These are phyloP conservation scores for Cataglyphis rosenhaueri DNA, from an alignment of 2,888 invertebrate species.

Conservation along the genomic window DNA sequence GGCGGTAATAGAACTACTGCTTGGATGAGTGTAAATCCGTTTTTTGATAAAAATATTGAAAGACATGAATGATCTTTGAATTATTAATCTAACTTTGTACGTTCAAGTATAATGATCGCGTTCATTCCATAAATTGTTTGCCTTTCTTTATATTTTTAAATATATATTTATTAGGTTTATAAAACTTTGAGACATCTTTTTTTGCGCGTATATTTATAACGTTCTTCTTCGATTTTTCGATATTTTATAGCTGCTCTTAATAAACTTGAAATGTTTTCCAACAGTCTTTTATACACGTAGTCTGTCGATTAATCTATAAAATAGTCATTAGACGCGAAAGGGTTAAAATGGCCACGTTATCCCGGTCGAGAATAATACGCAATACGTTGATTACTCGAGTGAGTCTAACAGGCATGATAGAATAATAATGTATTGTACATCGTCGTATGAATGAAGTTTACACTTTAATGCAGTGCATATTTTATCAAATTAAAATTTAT, in stretches of 20 bases:
- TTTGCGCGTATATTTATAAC: not conserved
- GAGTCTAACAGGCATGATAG: not conserved
- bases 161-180: not conserved
- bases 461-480: not conserved
- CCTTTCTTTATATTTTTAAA: not conserved
- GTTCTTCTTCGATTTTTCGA: too few relatives aligned
- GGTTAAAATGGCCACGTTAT: slow-evolving; percentile 13
- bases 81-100: not conserved
- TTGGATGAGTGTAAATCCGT: not conserved
- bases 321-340: slow-evolving; percentile 7
- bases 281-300: not conserved
- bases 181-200: not conserved
- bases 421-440: slow-evolving; percentile 14
- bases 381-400: slow-evolving; percentile 22
- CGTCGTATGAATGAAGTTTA: not conserved
- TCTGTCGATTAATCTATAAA: not conserved
- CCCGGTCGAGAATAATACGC: slow-evolving; percentile 23
- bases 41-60: not conserved
- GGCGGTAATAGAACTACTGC: not conserved
- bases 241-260: not conserved
- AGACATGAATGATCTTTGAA: not conserved
- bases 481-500: not conserved
- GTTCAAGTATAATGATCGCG: too few relatives aligned
- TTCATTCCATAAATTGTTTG: not conserved
- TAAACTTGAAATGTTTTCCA: not conserved